Base-by-base conservation (phyloP, 2,113 vertebrate genomes). In the Choloepus hoffmanni region DNA sequence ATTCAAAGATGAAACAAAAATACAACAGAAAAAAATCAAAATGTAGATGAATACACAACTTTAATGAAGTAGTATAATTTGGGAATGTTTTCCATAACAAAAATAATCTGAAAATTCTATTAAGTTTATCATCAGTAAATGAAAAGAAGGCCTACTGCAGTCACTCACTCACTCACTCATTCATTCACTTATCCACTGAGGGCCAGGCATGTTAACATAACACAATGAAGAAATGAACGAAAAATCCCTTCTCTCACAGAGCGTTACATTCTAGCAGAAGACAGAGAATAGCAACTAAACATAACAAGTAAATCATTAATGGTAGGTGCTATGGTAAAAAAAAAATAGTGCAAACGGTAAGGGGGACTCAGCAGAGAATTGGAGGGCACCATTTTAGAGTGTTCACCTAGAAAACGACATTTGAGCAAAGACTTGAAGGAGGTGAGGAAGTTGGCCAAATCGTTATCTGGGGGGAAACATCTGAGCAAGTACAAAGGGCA, bases 361-460 rank as follows among this genome's bases (percentile, higher is more conserved):
- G 43, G 33, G 2, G 14, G 33, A n/a, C 72, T 14, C 58, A 40
- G 21, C 40, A 53, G 10, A 10, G 23, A 58, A 21, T 5, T 65
- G 62, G 14, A 45, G 40, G 13, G 19, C 23, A 62, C 23, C 12
- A 83, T 70, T 76, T 72, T 55, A 73, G 58, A 53, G 14, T 72
- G n/a, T 77, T 78, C 36, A 58, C 53, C 70, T 70, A 16, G 43
- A 79, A 84, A 40, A 48, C 1, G 11, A 45, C 30, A 76, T 36
- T 9, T 92, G 76, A 92, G 68, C 60, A 81, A 84, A 68, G 15
- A 62, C 26, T 87, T 94, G 23, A 45, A 95, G 55, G n/a, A 94
- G 6, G 12, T 67, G 8, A 50, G 4, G 10, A 5, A 19, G 36
- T 79, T 30, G 48, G 26, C 26, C 3, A 76, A 58, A 3, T 53